Conservation (phyloP, 1,140 invertebrate species). For the Parasteatoda tepidariorum region DNA sequence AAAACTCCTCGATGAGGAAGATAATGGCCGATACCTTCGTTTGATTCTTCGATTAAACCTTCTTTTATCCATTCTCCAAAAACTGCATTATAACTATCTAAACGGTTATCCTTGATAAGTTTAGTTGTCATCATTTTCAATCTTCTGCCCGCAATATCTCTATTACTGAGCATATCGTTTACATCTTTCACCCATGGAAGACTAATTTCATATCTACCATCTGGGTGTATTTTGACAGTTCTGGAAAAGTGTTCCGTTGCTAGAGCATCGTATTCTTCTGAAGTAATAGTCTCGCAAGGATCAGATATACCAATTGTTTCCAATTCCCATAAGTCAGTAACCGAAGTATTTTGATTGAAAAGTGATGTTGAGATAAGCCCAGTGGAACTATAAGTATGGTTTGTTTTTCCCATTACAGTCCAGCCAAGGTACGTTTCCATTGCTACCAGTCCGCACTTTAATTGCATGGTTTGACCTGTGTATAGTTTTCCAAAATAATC, state of each 20-base stretch:
- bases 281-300: neutral
- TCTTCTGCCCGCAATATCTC: neutral
- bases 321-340: slow-evolving; percentile 20
- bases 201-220: slow-evolving; percentile 13
- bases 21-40: slow-evolving; percentile 39
- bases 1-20: slow-evolving; percentile 62
- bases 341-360: slow-evolving; percentile 4
- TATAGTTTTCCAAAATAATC: slow-evolving; percentile 41
- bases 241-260: neutral
- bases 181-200: neutral
- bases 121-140: neutral
- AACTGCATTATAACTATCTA: slow-evolving; percentile 24
- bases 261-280: neutral
- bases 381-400: neutral
- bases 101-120: neutral
- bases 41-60: slow-evolving; percentile 46
- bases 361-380: neutral
- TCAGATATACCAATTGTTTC: slow-evolving; percentile 18
- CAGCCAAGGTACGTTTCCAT: slow-evolving; percentile 66
- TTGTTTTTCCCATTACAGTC: slow-evolving; percentile 35
- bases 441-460: slow-evolving; percentile 65
- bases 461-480: slow-evolving; percentile 16
- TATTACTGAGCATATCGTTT: neutral
- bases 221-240: neutral
- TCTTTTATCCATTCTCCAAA: slow-evolving; percentile 52